Conservation (phyloP, 2,888 invertebrate genomes). For the Eumerus sabulonum region DNA sequence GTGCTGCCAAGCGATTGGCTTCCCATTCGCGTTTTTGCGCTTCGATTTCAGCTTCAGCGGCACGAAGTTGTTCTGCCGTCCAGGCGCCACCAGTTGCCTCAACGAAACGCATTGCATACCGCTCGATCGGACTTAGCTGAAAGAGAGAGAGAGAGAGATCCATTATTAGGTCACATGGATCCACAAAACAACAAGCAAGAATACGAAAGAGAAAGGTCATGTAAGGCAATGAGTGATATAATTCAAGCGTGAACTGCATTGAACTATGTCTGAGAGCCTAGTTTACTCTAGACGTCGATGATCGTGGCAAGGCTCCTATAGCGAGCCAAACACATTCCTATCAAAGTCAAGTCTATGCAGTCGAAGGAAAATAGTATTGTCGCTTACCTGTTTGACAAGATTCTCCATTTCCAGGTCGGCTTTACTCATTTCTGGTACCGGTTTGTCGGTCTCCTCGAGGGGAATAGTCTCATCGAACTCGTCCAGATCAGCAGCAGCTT, state of each 20-base stretch:
- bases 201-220: slow-evolving; percentile 42
- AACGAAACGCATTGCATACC: slow-evolving; percentile 95
- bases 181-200: neutral
- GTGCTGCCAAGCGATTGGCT: slow-evolving; percentile 87
- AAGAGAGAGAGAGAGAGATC: slow-evolving; percentile 58
- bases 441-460: slow-evolving; percentile 82
- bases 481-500: slow-evolving; percentile 92
- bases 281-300: slow-evolving; percentile 55
- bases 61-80: slow-evolving; percentile 91
- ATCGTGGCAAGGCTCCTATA: slow-evolving; percentile 24
- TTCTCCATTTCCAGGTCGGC: slow-evolving; percentile 87
- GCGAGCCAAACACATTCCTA: slow-evolving; percentile 8
- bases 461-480: slow-evolving; percentile 98
- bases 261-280: slow-evolving; percentile 78
- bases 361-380: neutral
- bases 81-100: slow-evolving; percentile 89
- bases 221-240: slow-evolving; percentile 79
- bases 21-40: slow-evolving; percentile 93
- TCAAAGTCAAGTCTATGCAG: slow-evolving; percentile 1
- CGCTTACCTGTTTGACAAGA: slow-evolving; percentile 84
- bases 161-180: neutral
- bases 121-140: slow-evolving; percentile 95
- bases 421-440: slow-evolving; percentile 82
- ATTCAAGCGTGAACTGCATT: slow-evolving; percentile 72
- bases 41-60: slow-evolving; percentile 93